Conservation (phyloP, 2,113 vertebrate species). For the Psilopsiagon aymara region DNA sequence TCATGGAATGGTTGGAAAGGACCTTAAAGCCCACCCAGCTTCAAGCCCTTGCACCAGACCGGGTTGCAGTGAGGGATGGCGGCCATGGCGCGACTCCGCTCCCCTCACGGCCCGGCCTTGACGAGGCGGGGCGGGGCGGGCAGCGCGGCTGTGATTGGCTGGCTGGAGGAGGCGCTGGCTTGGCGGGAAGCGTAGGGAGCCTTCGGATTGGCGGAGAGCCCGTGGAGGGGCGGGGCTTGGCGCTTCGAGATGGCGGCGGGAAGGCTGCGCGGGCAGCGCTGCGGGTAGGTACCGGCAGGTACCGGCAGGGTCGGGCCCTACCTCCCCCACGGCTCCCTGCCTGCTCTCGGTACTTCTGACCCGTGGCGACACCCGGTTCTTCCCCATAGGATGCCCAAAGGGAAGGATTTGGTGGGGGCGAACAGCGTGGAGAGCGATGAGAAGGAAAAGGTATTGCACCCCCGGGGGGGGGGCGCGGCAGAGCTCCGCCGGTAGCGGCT, state of each 20-base stretch:
- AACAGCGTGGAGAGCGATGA: background rate
- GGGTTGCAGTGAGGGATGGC: too few species aligned
- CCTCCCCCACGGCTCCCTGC: too few species aligned
- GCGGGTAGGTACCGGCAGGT: too few species aligned
- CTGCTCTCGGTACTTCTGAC: background rate
- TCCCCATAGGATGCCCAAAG: background rate
- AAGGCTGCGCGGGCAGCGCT: accelerated
- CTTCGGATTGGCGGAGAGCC: background rate
- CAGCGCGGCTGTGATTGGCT: background rate
- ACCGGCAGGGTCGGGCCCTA: background rate
- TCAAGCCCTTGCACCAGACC: background rate
- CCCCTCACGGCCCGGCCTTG: background rate
- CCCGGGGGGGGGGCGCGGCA: background rate
- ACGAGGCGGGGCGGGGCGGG: background rate
- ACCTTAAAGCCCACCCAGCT: background rate
- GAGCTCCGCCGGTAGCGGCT: too few species aligned
- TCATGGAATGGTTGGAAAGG: background rate
- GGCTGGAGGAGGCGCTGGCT: background rate
- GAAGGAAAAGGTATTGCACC: background rate
- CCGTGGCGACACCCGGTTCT: background rate
- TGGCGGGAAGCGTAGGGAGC: background rate
- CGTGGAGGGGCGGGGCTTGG: background rate
- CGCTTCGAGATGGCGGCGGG: background rate
- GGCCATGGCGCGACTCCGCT: background rate
- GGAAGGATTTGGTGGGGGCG: background rate